Evolutionary conservation across 2,888 invertebrate species (phyloP).

Genomic region (Andrena hattorfiana): DNA sequence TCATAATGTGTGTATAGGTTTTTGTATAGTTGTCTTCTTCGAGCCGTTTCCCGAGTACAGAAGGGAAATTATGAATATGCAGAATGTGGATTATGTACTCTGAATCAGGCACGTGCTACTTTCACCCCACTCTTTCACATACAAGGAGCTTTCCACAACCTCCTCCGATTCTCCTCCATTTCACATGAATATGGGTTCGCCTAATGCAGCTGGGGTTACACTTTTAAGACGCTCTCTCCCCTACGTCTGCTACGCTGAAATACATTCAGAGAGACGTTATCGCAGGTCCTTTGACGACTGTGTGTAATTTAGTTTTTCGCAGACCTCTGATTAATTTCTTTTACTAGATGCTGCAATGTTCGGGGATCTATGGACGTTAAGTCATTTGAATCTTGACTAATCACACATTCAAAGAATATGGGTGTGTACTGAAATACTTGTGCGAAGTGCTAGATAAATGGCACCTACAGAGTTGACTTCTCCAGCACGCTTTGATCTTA

Average conservation of each 20-base stretch:
- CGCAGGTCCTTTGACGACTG: background rate
- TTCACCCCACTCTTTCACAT: conserved; percentile 11
- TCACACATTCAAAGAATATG: background rate
- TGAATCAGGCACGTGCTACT: conserved; percentile 14
- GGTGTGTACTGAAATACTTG: background rate
- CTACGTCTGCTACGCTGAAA: background rate
- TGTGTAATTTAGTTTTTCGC: background rate
- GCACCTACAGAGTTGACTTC: background rate
- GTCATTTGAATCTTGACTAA: background rate
- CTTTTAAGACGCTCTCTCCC: conserved; percentile 7
- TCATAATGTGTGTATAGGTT: no score
- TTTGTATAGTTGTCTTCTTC: no score
- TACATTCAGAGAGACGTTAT: background rate
- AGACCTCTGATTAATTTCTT: background rate
- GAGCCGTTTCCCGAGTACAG: no score
- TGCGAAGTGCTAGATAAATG: background rate
- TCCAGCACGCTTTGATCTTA: background rate
- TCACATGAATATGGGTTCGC: conserved; percentile 42
- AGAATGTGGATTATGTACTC: background rate
- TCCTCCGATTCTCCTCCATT: conserved; percentile 33
- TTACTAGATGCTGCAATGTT: background rate
- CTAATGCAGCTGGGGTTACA: conserved; percentile 38
- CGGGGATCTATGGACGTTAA: background rate
- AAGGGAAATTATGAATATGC: background rate
- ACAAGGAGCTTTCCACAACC: conserved; percentile 23